Percentiles rank a stretch among this genome's conserved stretches.
Conservation (phyloP, 2,888 invertebrate genomes). For the Steinernema carpocapsae region DNA sequence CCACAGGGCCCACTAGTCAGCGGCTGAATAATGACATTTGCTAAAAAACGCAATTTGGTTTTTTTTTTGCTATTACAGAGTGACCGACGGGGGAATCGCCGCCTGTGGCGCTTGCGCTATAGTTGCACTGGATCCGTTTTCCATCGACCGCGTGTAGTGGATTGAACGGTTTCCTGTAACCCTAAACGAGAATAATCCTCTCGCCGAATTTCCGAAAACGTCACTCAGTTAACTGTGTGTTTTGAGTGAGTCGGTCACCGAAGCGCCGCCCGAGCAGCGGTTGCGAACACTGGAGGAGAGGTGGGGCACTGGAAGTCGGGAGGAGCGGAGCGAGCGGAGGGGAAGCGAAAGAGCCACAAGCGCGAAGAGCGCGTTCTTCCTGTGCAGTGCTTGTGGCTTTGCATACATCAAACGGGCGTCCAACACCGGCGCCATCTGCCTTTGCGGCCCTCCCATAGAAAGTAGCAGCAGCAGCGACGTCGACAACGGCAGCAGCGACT, state of each 20-base stretch:
- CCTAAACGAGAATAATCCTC: background rate
- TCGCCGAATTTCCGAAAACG: background rate
- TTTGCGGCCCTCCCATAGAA: background rate
- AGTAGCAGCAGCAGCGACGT: too few relatives aligned
- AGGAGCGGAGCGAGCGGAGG: background rate
- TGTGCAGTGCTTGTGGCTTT: constrained; percentile 29
- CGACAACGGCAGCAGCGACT: too few relatives aligned
- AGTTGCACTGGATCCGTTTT: background rate
- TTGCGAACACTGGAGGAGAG: background rate
- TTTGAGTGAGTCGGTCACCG: background rate
- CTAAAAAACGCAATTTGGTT: background rate
- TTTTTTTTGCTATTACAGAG: background rate
- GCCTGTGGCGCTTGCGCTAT: background rate
- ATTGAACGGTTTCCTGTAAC: background rate
- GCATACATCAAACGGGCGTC: constrained; percentile 1
- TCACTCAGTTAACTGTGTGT: background rate
- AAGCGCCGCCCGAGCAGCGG: constrained; percentile 3
- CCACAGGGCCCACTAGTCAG: background rate
- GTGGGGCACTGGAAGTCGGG: background rate
- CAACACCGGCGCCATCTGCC: background rate
- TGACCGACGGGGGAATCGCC: background rate
- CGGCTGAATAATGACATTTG: constrained; percentile 17
- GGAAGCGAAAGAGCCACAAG: too few relatives aligned
- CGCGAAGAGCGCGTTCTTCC: constrained; percentile 16
- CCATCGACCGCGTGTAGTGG: background rate